A percentile compares a stretch with the other conserved stretches of the same genome.
Evolutionary conservation across 2,888 invertebrate genomes (phyloP).

Genomic region (Epistrophe eligans): DNA sequence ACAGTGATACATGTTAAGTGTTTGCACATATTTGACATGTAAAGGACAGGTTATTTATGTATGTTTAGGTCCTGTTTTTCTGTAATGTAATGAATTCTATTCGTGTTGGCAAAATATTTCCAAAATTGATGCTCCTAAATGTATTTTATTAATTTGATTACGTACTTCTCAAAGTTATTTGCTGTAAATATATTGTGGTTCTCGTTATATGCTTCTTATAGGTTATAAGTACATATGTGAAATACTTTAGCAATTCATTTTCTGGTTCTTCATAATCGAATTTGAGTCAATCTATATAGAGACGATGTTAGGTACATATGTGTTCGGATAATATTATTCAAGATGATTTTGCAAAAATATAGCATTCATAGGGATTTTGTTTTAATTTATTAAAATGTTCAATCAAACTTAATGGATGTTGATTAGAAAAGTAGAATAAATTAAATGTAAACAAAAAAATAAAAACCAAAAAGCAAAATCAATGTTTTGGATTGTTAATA

Average conservation of each 20-base stretch:
- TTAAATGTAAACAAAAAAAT: too few species aligned
- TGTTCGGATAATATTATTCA: too few species aligned
- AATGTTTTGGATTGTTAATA: too few species aligned
- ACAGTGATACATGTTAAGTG: slow-evolving; percentile 1
- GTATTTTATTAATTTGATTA: slow-evolving; percentile 70
- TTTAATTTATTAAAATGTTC: background rate
- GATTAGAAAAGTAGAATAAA: too few species aligned
- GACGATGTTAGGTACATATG: background rate
- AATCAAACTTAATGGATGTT: background rate
- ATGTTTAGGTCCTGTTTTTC: slow-evolving; percentile 15
- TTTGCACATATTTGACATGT: slow-evolving; percentile 35
- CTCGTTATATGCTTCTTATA: background rate
- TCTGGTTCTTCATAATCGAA: background rate
- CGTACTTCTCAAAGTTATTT: slow-evolving; percentile 10
- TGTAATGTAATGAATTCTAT: slow-evolving; percentile 22
- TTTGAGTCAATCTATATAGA: background rate
- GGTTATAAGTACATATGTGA: background rate
- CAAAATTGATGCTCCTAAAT: slow-evolving; percentile 57
- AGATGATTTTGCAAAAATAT: too few species aligned
- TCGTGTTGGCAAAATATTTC: slow-evolving; percentile 22
- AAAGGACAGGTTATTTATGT: slow-evolving; percentile 17
- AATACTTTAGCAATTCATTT: background rate
- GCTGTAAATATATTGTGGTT: background rate
- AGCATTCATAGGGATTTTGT: background rate
- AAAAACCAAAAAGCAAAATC: too few species aligned